Evolutionary conservation across 2,888 invertebrate genomes (phyloP), one percentile per base, ranked within the genome.

Genomic region (Himalopsyche kuldschensis): DNA sequence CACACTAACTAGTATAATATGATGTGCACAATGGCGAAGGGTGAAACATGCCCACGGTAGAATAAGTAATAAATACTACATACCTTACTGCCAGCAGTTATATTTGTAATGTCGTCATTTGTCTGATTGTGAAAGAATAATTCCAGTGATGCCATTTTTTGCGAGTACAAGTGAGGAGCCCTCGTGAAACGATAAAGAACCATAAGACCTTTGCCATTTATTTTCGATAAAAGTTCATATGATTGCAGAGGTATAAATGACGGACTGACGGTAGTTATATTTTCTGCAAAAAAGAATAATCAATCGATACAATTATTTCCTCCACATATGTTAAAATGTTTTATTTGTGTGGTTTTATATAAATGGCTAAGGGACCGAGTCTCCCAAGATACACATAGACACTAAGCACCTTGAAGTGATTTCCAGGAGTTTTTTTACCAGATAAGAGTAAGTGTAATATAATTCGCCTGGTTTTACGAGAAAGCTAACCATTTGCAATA

Each of bases 81-180:
- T 88, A 96, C 96, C 94, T 96, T 96, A 87, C 93, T 93, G 63
- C 94, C 93, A 83, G 97, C 90, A 87, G 93, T 92, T 83, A 98
- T 93, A 87, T 95, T 93, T 32, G 91, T 92, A 82, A 97, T 92
- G 63, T 93, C 93, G n/a, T 93, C 93, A 20, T 89, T 89, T 75
- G 92, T 92, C 88, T 94, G 93, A 90, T 98, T 99, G 47, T 93
- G 93, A 90, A 98, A 95, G 32, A 92, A 91, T 84, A 98, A 89
- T 89, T 97, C 96, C 15, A 98, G 90, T 27, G 96, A 96, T 84
- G 94, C 94, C 97, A 98, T 97, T 86, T 92, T 91, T 4, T 94
- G 92, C 10, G 97, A 97, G 90, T 94, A 96, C 80, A 98, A 91
- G 89, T 97, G 96, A 20, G 96, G 96, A 55, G 94, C 93, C 87